Conservation (phyloP, 2,113 vertebrate species). For the Malurus cyaneus region DNA sequence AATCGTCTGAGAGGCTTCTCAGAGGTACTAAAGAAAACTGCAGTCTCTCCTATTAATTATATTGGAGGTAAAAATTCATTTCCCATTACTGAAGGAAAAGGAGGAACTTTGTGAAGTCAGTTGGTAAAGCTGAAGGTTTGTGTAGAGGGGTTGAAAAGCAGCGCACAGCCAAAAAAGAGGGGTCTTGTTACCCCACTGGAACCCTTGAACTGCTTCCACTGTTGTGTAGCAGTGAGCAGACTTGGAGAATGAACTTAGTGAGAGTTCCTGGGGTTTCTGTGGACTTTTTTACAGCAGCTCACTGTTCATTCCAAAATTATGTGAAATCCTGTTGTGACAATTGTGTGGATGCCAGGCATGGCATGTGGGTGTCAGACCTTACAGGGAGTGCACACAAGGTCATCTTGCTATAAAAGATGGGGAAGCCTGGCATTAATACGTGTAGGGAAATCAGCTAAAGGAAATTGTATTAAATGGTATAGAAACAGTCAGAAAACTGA, state of each 20-base stretch:
- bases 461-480: not conserved
- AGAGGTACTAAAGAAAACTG: not conserved
- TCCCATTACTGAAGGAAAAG: not conserved
- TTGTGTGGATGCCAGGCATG: not conserved
- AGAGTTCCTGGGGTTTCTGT: not conserved
- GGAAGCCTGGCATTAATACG: not conserved
- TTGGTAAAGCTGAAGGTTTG: not conserved
- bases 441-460: not conserved
- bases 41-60: not conserved
- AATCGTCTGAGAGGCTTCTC: not conserved
- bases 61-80: not conserved
- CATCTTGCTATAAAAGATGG: not conserved
- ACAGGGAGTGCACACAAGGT: not conserved
- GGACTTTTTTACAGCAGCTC: not conserved
- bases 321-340: not conserved
- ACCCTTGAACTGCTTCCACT: not conserved
- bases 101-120: not conserved
- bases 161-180: not conserved
- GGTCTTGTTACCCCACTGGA: accelerated
- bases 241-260: not conserved
- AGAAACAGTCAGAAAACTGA: not conserved
- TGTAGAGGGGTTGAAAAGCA: not conserved
- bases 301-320: not conserved
- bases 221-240: not conserved
- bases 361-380: not conserved